Percentiles rank a stretch among this genome's conserved stretches.
Evolutionary conservation across 1,140 invertebrate genomes (phyloP).

Genomic region (Daktulosphaira vitifoliae): DNA sequence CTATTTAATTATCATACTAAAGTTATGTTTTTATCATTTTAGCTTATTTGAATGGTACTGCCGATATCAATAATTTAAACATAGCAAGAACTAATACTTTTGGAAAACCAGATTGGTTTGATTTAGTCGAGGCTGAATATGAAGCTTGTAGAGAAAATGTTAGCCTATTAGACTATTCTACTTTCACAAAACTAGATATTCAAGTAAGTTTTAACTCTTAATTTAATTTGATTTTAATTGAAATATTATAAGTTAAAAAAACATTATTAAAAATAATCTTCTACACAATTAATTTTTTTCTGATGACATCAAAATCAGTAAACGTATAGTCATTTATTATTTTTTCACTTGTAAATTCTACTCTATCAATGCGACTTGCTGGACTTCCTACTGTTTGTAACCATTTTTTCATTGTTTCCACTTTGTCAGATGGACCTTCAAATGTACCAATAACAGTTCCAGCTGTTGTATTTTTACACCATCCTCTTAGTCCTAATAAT

Average conservation of each 20-base stretch:
- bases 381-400: slow-evolving; percentile 53
- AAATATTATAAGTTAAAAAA: too few relatives aligned
- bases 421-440: slow-evolving; percentile 49
- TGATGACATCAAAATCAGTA: slow-evolving; percentile 19
- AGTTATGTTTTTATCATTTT: background rate
- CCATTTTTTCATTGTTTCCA: slow-evolving; percentile 56
- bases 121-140: slow-evolving; percentile 80
- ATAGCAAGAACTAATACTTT: slow-evolving; percentile 63
- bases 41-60: background rate
- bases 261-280: too few relatives aligned
- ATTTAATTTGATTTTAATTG: slow-evolving; percentile 18
- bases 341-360: slow-evolving; percentile 45
- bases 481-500: slow-evolving; percentile 52
- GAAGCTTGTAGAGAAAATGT: slow-evolving; percentile 86
- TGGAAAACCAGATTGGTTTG: slow-evolving; percentile 89
- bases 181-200: slow-evolving; percentile 94
- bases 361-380: slow-evolving; percentile 52
- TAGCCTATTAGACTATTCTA: slow-evolving; percentile 93
- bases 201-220: slow-evolving; percentile 53
- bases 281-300: too few relatives aligned
- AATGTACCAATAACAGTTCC: slow-evolving; percentile 55
- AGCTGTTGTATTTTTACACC: slow-evolving; percentile 55
- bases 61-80: background rate
- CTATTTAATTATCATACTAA: background rate
- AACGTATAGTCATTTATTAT: slow-evolving; percentile 6